Percentiles rank a stretch among this genome's conserved stretches.
Conservation (phyloP, 2,888 invertebrate species). For the Mythimna loreyi region DNA sequence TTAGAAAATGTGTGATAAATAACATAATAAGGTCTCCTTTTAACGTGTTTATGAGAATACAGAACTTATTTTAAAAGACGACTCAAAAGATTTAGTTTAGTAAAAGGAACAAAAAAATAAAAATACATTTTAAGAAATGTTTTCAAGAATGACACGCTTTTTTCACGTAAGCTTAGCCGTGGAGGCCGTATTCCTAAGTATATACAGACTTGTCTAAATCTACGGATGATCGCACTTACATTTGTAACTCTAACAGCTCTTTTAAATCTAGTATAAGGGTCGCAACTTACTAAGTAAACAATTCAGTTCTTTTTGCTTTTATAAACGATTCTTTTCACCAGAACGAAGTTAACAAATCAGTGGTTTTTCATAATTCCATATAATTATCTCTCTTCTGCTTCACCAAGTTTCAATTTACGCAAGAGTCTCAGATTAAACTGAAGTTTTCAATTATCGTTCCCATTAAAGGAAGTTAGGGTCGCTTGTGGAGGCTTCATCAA, state of each 20-base stretch:
- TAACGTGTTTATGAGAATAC: neutral
- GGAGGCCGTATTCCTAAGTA: neutral
- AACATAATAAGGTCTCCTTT: neutral
- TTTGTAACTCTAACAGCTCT: neutral
- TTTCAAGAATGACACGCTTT: neutral
- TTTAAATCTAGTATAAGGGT: neutral
- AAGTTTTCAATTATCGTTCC: conserved; percentile 86
- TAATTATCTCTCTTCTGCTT: conserved; percentile 77
- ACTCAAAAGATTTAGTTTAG: neutral
- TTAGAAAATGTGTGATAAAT: neutral
- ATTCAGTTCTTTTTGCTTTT: conserved; percentile 11
- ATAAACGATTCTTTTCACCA: conserved; percentile 10
- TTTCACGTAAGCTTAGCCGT: neutral
- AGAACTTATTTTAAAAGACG: neutral
- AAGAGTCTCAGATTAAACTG: conserved; percentile 80
- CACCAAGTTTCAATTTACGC: conserved; percentile 80
- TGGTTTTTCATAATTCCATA: conserved; percentile 71
- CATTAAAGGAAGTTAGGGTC: conserved; percentile 76
- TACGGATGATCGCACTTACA: neutral
- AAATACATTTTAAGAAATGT: neutral
- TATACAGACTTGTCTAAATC: neutral
- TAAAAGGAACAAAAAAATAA: no score
- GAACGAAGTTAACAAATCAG: conserved; percentile 43
- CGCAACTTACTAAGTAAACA: neutral
- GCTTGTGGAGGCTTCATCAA: conserved; percentile 77